phyloP scores from a whole-genome alignment of 92 coral and sea anemone genomes.

The Parazoanthus darwini region DNA sequence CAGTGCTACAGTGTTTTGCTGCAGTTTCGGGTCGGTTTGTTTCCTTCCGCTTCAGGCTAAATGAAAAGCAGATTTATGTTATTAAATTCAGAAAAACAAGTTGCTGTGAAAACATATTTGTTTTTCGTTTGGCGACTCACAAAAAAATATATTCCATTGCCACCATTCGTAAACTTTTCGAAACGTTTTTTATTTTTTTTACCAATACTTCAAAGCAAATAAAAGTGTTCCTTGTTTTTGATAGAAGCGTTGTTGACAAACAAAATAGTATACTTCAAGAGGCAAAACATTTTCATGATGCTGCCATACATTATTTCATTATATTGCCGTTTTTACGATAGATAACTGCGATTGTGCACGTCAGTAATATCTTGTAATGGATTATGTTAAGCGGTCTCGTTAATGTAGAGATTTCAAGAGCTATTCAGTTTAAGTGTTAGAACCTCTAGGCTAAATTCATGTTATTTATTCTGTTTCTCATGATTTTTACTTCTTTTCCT shows the following conservation, averaged over 20 bases:
- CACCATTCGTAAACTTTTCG: no score
- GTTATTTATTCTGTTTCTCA: not conserved
- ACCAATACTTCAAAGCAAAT: no score
- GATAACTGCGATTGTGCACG: not conserved
- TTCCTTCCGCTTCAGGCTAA: not conserved
- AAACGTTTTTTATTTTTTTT: not conserved
- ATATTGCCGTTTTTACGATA: no score
- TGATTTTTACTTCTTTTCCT: not conserved
- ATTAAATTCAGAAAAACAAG: not conserved
- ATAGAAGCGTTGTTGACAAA: not conserved
- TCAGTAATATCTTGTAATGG: not conserved
- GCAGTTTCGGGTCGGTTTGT: not conserved
- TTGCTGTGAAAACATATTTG: not conserved
- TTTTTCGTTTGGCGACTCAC: not conserved
- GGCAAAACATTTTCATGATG: no score
- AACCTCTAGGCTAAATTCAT: not conserved
- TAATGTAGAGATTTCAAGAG: not conserved
- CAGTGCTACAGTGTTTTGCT: not conserved
- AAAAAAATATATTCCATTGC: not conserved
- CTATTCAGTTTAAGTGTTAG: not conserved
- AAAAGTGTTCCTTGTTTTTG: not conserved
- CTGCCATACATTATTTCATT: no score
- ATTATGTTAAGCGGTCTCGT: no score
- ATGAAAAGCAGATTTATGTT: not conserved
- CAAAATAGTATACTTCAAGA: not conserved